Base-by-base conservation (phyloP, 2,888 invertebrate genomes). In the Oxytorus armatus region DNA sequence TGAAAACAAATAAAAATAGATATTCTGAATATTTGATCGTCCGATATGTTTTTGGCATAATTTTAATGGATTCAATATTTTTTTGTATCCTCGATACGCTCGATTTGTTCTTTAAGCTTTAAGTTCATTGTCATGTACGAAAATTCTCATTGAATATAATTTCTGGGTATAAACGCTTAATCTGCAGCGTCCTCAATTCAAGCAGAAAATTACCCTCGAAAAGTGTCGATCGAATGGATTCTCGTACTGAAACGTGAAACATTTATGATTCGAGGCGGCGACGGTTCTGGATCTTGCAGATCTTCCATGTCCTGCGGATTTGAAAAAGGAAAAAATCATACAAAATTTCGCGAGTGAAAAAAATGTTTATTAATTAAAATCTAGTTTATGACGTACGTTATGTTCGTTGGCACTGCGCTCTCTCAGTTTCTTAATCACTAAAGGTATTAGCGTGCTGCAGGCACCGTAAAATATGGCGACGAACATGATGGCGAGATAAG, bases 141-240 rank as follows among this genome's bases (percentile, higher is more conserved):
- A n/a, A n/a, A n/a, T n/a, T 29, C 36, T 36, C 36, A 36, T 36
- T 36, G 36, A 8, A 36, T 8, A 4, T 4, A 36, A 36, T 36
- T 3, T 36, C 10, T 36, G 36, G 36, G 10, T 8, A 1, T 8
- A 1, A 36, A 36, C 3, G n/a, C n/a, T n/a, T n/a, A 36, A 47
- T 47, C 4, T n/a, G 63, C 33, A 14, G 29, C 29, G 49, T 47
- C 18, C 8, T 4, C 25, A 66, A n/a, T 68, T 14, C 1, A 14
- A 1, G 16, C 39, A 42, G 4, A 65, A 85, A 69, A 72, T 85
- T 89, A 92, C 92, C 92, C 92, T 85, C 92, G 85, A 79, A 92
- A 92, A 5, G 92, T 86, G 76, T 92, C 92, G 55, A 92, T 86
- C 1, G 91, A 89, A 77, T 88, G 86, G n/a, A 91, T 88, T 81